Percentiles rank a stretch among this genome's conserved stretches.
These are phyloP conservation scores for Myrmecobius fasciatus DNA, from an alignment of 2,113 vertebrate genomes.

Conservation along the genomic window DNA sequence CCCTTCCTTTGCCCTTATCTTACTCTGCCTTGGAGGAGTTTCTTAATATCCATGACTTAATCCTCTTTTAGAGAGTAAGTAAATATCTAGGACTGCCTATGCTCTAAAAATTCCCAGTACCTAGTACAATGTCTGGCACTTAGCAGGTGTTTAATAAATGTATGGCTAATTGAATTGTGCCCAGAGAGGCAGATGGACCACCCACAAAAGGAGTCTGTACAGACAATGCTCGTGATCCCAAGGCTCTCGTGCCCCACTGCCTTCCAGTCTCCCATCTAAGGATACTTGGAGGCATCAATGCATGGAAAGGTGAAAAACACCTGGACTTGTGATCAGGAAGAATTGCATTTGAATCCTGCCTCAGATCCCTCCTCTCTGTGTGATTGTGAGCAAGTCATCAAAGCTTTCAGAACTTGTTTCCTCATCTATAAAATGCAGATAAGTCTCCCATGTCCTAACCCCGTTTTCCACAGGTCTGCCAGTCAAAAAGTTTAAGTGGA, in stretches of 20 bases:
- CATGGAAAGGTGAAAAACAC: neutral
- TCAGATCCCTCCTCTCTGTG: neutral
- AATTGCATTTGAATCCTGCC: neutral
- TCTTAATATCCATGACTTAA: neutral
- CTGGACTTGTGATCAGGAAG: neutral
- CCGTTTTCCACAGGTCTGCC: too few species aligned
- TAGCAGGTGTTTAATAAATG: neutral
- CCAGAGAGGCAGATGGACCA: neutral
- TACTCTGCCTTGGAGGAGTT: neutral
- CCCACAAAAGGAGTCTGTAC: neutral
- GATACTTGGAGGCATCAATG: neutral
- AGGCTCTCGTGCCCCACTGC: neutral
- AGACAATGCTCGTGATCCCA: neutral
- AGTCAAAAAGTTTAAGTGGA: neutral
- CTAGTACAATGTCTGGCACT: neutral
- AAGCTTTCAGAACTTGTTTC: neutral
- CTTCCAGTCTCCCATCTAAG: neutral
- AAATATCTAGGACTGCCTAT: neutral
- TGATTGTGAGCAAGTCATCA: too few species aligned
- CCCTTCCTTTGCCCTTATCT: neutral
- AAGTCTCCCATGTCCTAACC: too few species aligned
- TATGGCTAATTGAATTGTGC: neutral
- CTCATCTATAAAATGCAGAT: too few species aligned
- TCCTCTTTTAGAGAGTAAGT: neutral
- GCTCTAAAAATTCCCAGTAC: neutral